Base-by-base conservation (phyloP, 1,140 invertebrate species). In the Heliconius nattereri region DNA sequence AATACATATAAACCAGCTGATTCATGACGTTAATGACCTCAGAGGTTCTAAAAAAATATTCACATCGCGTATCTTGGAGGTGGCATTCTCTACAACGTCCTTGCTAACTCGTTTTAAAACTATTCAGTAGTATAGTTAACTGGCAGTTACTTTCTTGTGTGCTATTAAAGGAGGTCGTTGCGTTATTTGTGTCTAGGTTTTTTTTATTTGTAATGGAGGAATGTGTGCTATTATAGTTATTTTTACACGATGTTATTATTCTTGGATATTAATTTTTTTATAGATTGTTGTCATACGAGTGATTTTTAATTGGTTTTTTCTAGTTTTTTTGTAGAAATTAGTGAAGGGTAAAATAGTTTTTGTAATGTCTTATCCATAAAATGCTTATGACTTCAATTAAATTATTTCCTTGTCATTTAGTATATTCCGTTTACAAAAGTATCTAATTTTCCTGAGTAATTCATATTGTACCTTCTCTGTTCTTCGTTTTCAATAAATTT, bases 51-150 rank as follows among this genome's bases (percentile, higher is more conserved):
- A 74, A 74, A 78, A 78, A 79, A 79, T 79, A 79, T 79, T 79
- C 78, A 35, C 54, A 60, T 23, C 73, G 73, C 78, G 66, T 71
- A 76, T 76, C 45, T 71, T 23, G 60, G 74, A 75, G 73, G 35
- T 32, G 52, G 78, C 78, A 75, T 79, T 79, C 73, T 29, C 78
- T 75, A 75, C 71, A 60, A 66, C 32, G 78, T 79, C 78, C 78
- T 79, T 79, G 78, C 37, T 23, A 75, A 66, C 78, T 60, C 71
- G 73, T 79, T 79, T 79, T 32, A 35, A 70, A 29, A 45, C 40
- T 45, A 45, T 45, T 16, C 13, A 7, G 13, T 16, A 66, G 9
- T 66, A 66, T 29, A 66, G 54, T 37, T 71, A 35, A 79, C 73
- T 60, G 9, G 19, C 78, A 20, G 57, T 79, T 79, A 79, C 78